Evolutionary conservation across 2,797 vertebrate genomes (phyloP).

Genomic region (Vespertilio murinus): DNA sequence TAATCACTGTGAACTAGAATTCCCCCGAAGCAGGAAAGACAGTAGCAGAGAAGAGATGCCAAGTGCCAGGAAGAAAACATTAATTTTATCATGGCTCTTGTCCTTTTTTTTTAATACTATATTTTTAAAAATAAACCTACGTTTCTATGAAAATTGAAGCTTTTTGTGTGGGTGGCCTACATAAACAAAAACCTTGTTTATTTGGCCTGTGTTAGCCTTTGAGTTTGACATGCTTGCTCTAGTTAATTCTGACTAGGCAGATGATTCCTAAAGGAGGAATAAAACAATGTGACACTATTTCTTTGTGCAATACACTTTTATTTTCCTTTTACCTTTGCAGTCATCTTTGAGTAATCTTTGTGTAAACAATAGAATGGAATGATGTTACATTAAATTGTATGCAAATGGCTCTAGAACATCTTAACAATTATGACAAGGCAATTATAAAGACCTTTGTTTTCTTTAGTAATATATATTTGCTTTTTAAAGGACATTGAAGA

Average conservation of each 20-base stretch:
- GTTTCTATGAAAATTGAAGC: too few species aligned
- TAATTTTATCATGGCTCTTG: too few species aligned
- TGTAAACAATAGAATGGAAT: conserved; percentile 89
- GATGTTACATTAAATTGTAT: conserved; percentile 86
- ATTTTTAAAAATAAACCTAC: too few species aligned
- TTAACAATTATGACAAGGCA: conserved; percentile 87
- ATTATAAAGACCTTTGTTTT: conserved; percentile 88
- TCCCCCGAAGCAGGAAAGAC: too few species aligned
- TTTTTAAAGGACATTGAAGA: conserved; percentile 86
- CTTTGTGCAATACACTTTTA: conserved; percentile 86
- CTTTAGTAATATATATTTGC: conserved; percentile 87
- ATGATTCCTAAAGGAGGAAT: not conserved
- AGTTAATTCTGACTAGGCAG: not conserved
- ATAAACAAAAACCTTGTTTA: too few species aligned
- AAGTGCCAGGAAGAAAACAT: too few species aligned
- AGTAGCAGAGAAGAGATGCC: too few species aligned
- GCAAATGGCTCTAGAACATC: conserved; percentile 87
- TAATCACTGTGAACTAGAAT: too few species aligned
- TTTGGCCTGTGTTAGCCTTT: too few species aligned
- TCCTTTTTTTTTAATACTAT: too few species aligned
- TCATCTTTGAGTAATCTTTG: conserved; percentile 86
- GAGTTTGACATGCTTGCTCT: not conserved
- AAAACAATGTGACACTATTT: conserved; percentile 54
- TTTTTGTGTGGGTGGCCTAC: too few species aligned
- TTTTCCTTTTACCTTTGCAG: conserved; percentile 86